A percentile compares a stretch with the other conserved stretches of the same genome.
Conservation (phyloP, 2,113 vertebrate species). For the Accipiter cooperii region DNA sequence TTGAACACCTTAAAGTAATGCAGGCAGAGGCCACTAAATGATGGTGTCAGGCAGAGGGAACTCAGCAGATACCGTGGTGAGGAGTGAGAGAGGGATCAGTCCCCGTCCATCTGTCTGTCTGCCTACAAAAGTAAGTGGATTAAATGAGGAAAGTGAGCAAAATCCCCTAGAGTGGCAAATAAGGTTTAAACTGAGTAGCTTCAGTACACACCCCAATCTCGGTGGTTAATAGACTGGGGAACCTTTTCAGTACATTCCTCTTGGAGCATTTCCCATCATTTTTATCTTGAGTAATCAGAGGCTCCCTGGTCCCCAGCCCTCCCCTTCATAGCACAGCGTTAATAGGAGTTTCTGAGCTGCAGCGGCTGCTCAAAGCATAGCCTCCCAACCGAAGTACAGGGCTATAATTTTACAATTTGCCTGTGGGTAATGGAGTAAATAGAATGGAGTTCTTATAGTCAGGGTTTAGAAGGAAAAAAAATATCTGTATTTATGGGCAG, state of each 20-base stretch:
- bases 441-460: conserved; percentile 27
- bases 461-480: conserved; percentile 31
- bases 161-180: background rate
- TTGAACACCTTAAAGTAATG: conserved; percentile 1
- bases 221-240: background rate
- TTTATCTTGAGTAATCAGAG: conserved; percentile 60
- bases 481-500: conserved; percentile 3
- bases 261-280: conserved; percentile 35
- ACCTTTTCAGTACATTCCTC: conserved; percentile 8
- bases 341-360: conserved; percentile 23
- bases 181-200: background rate
- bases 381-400: conserved; percentile 14
- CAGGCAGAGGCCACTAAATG: background rate
- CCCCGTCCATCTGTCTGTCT: background rate
- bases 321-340: background rate
- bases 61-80: background rate
- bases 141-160: conserved; percentile 29
- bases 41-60: background rate
- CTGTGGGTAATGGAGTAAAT: conserved; percentile 58
- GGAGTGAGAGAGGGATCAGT: background rate
- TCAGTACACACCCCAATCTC: background rate
- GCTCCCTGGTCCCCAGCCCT: background rate
- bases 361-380: conserved; percentile 28
- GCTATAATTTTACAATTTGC: conserved; percentile 64
- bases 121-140: background rate